Conservation (phyloP, 2,797 vertebrate genomes). For the Loris lydekkerianus region DNA sequence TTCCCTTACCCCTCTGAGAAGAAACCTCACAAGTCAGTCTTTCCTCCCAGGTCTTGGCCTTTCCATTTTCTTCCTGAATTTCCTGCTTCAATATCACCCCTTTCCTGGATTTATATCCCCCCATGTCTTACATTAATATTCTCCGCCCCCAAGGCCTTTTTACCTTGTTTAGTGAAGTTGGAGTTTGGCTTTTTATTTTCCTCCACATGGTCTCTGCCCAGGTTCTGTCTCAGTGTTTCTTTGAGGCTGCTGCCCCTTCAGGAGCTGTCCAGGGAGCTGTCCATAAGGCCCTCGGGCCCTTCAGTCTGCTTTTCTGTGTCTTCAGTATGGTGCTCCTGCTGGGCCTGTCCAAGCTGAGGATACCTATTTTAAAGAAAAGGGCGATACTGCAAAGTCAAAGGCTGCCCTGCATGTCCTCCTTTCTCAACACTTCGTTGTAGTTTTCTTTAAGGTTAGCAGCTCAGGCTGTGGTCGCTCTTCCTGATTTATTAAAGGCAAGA, state of each 20-base stretch:
- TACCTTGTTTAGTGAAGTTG: neutral
- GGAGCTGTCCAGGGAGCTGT: neutral
- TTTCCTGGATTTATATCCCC: too few species aligned
- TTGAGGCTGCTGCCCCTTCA: neutral
- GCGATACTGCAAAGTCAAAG: neutral
- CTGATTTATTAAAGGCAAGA: conserved; percentile 76
- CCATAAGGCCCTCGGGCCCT: neutral
- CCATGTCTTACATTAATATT: neutral
- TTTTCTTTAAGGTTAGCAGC: neutral
- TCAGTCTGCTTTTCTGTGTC: neutral
- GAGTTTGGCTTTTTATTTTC: neutral
- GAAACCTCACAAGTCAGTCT: neutral
- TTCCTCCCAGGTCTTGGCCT: neutral
- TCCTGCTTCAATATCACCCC: too few species aligned
- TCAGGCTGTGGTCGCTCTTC: neutral
- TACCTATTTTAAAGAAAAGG: neutral
- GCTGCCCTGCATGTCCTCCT: neutral
- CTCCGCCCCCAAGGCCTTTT: neutral
- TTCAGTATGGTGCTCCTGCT: neutral
- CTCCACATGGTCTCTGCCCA: neutral
- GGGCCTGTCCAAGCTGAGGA: neutral
- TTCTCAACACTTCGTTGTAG: neutral
- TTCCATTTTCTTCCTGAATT: neutral
- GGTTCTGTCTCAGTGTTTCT: neutral
- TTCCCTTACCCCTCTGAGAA: neutral